Conservation (phyloP, 2,888 invertebrate genomes). For the Callinectes sapidus region DNA sequence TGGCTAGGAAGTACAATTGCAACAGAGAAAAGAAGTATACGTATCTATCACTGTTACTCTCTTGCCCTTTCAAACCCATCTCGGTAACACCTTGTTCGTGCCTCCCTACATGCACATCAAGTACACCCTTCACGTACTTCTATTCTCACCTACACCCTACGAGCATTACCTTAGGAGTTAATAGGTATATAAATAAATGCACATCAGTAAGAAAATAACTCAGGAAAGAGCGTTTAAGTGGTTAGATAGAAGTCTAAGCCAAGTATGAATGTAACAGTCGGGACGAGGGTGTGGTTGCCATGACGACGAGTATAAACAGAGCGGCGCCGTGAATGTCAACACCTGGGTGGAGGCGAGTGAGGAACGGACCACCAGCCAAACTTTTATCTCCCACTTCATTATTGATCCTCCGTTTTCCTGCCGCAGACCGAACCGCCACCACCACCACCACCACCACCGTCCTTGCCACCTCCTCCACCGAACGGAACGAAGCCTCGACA, state of each 20-base stretch:
- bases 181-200: background rate
- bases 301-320: conserved; percentile 61
- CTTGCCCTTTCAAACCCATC: conserved; percentile 44
- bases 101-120: background rate
- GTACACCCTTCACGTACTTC: background rate
- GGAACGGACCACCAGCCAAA: conserved; percentile 44
- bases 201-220: background rate
- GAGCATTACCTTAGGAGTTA: background rate
- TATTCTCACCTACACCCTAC: background rate
- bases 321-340: conserved; percentile 58
- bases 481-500: background rate
- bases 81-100: background rate
- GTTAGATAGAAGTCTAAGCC: background rate
- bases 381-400: conserved; percentile 60
- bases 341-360: conserved; percentile 47
- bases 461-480: no score
- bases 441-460: background rate
- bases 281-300: conserved; percentile 48
- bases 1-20: background rate
- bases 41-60: conserved; percentile 44
- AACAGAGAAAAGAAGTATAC: conserved; percentile 11
- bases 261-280: background rate
- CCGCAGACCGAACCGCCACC: background rate
- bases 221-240: background rate
- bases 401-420: conserved; percentile 53